These are phyloP conservation scores for Metallyticus violacea DNA, from an alignment of 2,888 invertebrate genomes.

Conservation along the genomic window DNA sequence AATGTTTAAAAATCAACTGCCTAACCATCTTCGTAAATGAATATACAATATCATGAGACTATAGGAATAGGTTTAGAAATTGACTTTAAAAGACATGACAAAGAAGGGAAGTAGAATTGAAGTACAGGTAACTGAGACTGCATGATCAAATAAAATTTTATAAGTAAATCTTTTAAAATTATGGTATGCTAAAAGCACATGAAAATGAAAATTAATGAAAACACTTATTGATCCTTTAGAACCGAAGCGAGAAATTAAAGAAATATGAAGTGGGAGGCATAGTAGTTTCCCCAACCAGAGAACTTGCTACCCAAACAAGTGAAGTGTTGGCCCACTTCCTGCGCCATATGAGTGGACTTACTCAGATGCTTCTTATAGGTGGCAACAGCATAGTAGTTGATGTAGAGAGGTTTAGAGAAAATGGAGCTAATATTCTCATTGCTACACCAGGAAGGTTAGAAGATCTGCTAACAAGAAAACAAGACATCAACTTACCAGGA, in stretches of 20 bases:
- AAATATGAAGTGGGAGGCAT: constrained; percentile 80
- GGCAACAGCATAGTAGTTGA: constrained; percentile 80
- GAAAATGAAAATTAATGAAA: too few relatives aligned
- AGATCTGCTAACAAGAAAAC: constrained; percentile 74
- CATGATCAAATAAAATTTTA: too few relatives aligned
- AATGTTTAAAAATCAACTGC: too few relatives aligned
- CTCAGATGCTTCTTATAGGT: constrained; percentile 70
- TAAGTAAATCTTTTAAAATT: too few relatives aligned
- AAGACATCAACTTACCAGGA: constrained; percentile 65
- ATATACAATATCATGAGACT: too few relatives aligned
- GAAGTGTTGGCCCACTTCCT: constrained; percentile 58
- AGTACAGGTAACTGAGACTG: too few relatives aligned
- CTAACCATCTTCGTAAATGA: too few relatives aligned
- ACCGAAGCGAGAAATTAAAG: constrained; percentile 60
- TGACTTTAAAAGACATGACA: too few relatives aligned
- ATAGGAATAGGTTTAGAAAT: too few relatives aligned
- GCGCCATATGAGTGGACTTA: constrained; percentile 48
- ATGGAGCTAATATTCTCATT: constrained; percentile 82
- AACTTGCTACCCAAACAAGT: constrained; percentile 87
- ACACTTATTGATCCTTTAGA: constrained; percentile 50
- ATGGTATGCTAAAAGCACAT: too few relatives aligned
- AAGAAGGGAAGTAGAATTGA: too few relatives aligned
- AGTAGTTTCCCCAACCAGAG: constrained; percentile 93
- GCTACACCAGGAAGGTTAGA: constrained; percentile 94
- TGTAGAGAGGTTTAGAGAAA: constrained; percentile 59